phyloP scores from a whole-genome alignment of 1,140 invertebrate genomes.

The Drosophila sturtevanti region DNA sequence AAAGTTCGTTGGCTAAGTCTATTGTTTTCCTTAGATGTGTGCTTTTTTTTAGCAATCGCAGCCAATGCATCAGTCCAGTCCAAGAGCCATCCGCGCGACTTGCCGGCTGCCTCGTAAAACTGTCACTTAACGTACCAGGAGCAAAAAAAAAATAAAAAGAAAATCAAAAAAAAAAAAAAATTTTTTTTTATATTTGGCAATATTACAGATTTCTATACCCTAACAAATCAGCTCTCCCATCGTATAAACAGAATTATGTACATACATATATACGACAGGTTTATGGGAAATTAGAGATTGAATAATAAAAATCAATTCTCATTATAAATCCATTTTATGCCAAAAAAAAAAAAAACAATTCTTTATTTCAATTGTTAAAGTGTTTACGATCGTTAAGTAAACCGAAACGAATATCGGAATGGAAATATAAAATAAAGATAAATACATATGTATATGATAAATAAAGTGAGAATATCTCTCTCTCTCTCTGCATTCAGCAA shows the following conservation, averaged over 20 bases:
- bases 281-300: background rate
- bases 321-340: too few species aligned
- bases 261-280: too few species aligned
- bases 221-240: background rate
- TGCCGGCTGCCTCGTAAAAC: constrained; percentile 41
- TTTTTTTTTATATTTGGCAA: background rate
- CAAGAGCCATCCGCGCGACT: constrained; percentile 7
- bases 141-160: constrained; percentile 16
- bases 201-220: background rate
- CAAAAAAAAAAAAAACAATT: too few species aligned
- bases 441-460: too few species aligned
- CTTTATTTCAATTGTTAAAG: too few species aligned
- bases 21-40: constrained; percentile 11
- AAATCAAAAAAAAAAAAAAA: background rate
- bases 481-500: too few species aligned
- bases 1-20: constrained; percentile 39
- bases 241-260: background rate
- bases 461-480: too few species aligned
- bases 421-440: too few species aligned
- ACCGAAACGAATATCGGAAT: too few species aligned
- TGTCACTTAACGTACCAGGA: constrained; percentile 55
- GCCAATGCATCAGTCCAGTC: constrained; percentile 16
- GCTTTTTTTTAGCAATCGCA: constrained; percentile 9
- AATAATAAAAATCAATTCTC: too few species aligned
- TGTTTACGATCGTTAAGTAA: too few species aligned